phyloP scores from a whole-genome alignment of 2,797 vertebrate species.

The Tauraco hartlaubi region DNA sequence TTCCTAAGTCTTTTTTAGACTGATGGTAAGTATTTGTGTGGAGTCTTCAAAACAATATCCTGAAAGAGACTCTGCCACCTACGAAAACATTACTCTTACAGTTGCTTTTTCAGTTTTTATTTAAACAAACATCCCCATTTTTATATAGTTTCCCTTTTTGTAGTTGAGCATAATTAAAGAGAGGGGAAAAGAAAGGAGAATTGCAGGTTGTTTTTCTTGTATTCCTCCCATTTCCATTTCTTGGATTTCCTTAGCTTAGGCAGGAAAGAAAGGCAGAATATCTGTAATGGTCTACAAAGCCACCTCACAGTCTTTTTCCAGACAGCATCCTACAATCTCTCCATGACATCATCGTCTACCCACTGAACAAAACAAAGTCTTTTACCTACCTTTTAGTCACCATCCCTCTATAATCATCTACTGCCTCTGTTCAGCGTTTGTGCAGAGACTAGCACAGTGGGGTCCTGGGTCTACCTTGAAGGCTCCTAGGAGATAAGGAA shows the following conservation, averaged over 20 bases:
- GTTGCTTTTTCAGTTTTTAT: neutral
- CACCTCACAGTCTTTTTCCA: neutral
- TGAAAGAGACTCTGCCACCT: constrained; percentile 6
- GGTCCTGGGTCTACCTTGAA: neutral
- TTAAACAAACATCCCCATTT: neutral
- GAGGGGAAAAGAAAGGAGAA: neutral
- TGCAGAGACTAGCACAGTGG: neutral
- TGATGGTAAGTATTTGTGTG: neutral
- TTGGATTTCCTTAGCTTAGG: neutral
- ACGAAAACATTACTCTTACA: neutral
- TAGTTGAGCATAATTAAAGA: neutral
- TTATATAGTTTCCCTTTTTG: neutral
- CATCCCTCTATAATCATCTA: constrained; percentile 24
- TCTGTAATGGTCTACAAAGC: neutral
- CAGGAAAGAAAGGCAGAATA: neutral
- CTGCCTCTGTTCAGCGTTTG: neutral
- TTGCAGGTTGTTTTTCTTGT: neutral
- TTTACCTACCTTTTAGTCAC: constrained; percentile 51
- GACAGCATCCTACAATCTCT: neutral
- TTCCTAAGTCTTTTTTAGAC: neutral
- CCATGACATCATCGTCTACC: neutral
- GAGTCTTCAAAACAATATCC: neutral
- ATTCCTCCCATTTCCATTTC: neutral
- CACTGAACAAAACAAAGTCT: neutral
- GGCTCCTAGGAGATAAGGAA: constrained; percentile 15